Base-by-base conservation (phyloP, 2,113 vertebrate genomes). In the Spermophilus dauricus region DNA sequence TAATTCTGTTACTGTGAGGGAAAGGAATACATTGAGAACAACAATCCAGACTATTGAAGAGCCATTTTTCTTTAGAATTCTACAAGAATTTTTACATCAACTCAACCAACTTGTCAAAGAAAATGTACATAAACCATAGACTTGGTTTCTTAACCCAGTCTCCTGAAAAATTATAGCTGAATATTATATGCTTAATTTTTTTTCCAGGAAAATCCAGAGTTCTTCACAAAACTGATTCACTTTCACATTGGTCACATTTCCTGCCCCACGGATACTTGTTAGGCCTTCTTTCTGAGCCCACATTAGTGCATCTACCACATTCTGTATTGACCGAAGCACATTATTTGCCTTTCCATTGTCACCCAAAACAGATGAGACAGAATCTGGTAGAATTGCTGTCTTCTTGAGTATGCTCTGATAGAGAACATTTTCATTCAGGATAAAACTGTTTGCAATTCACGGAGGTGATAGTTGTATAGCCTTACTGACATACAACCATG, bases 131-230 rank as follows among this genome's bases (percentile, higher is more conserved):
- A 85, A 95, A 34, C 18, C 51, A 6, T 48, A 45, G 39, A 48
- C 2, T 48, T 88, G 30, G 1, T 90, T 93, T 91, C 65, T 94
- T 86, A 56, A 80, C 28, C 95, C 8, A 81, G 28, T 56, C 39
- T 96, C 63, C 82, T 82, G 34, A 58, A 88, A 90, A 93, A 82
- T 75, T 85, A 48, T 61, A 96, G 63, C n/a, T 65, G 39, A 86
- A 48, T 81, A 48, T 37, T 26, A 39, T 10, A 32, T 11, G 18
- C 6, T 0, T 48, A 22, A 39, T 65, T 76, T 84, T 93, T 51
- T 96, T 97, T 37, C 32, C 8, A n/a, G 26, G 26, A 70, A 78
- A 53, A 92, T 37, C 75, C n/a, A 58, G 13, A 86, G 32, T 48
- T 22, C 37, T 75, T 87, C 22, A 37, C 39, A 58, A 8, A 76